These are phyloP conservation scores for Megaceryle torquata DNA, from an alignment of 2,113 vertebrate genomes.

Conservation along the genomic window DNA sequence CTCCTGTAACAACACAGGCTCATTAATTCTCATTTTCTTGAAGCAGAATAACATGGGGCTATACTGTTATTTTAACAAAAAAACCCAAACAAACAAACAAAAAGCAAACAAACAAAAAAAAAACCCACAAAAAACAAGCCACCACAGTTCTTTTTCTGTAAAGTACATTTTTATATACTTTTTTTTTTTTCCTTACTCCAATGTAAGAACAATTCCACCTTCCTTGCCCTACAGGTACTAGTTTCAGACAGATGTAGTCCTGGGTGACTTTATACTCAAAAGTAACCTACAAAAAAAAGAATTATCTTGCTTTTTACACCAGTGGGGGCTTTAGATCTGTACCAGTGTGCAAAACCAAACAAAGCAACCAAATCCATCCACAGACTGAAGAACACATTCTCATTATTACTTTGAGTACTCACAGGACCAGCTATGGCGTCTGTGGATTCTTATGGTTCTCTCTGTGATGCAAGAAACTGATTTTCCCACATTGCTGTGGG, in stretches of 20 bases:
- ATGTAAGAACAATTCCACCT: background rate
- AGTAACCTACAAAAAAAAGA: background rate
- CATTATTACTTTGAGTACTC: background rate
- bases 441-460: background rate
- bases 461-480: background rate
- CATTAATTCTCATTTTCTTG: background rate
- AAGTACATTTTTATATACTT: background rate
- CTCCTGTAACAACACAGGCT: background rate
- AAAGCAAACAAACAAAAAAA: too few relatives aligned
- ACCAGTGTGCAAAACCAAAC: background rate
- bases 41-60: background rate
- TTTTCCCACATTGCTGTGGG: background rate
- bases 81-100: background rate
- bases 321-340: background rate
- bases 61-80: background rate
- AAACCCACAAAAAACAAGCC: background rate
- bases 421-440: background rate
- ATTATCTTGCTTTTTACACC: background rate
- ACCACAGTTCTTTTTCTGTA: background rate
- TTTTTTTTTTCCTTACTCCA: rapidly evolving
- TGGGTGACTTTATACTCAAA: background rate
- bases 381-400: background rate
- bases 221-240: background rate
- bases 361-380: background rate
- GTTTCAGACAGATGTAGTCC: background rate